These are phyloP conservation scores for Odontesthes bonariensis DNA, from an alignment of 2,113 vertebrate species.

Conservation along the genomic window DNA sequence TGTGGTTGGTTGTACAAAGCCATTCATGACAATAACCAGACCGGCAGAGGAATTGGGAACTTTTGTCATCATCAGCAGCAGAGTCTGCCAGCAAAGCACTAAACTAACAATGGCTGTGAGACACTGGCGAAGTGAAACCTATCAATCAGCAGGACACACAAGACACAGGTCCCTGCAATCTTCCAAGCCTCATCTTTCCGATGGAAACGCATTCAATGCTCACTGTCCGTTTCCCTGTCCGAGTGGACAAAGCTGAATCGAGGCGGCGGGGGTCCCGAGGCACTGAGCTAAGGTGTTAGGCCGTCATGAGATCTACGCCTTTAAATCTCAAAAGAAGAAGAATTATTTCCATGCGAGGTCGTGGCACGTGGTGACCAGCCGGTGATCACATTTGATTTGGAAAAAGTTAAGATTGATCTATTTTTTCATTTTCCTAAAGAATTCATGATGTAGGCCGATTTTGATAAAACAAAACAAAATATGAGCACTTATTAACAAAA, in stretches of 20 bases:
- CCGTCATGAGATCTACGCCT: conserved; percentile 5
- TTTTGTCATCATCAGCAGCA: too few relatives aligned
- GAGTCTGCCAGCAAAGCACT: background rate
- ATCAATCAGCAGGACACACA: background rate
- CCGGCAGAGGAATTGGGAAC: background rate
- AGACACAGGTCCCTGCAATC: background rate
- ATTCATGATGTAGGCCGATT: too few relatives aligned
- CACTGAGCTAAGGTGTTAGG: conserved; percentile 10
- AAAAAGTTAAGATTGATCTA: background rate
- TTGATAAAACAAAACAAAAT: too few relatives aligned
- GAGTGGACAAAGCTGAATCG: conserved; percentile 49
- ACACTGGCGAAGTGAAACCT: background rate
- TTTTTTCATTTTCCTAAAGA: background rate
- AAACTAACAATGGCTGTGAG: conserved; percentile 3
- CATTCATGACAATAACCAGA: conserved; percentile 7
- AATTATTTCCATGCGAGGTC: conserved; percentile 64
- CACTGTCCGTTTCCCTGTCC: conserved; percentile 32
- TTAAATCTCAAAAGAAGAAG: conserved; percentile 52
- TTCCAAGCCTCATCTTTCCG: background rate
- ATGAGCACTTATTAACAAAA: background rate
- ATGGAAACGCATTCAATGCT: background rate
- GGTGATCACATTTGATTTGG: conserved; percentile 30
- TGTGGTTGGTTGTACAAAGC: conserved; percentile 22
- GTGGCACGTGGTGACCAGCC: conserved; percentile 17
- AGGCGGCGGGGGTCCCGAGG: conserved; percentile 39